These are phyloP conservation scores for Ameiurus melas DNA, from an alignment of 2,113 vertebrate genomes.

Conservation along the genomic window DNA sequence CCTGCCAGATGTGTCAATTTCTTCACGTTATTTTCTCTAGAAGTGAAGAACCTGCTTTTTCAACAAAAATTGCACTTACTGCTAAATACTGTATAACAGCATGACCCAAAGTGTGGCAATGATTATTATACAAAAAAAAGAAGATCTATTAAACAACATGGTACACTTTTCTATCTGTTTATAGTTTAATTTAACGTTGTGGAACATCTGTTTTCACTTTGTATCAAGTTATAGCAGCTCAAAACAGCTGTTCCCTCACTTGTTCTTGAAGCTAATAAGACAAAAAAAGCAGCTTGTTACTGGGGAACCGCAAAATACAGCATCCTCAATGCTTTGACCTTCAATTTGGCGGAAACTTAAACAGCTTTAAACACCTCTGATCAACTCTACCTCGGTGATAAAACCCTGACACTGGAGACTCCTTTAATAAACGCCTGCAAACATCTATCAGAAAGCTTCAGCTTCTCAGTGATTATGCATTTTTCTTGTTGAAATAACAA, in stretches of 20 bases:
- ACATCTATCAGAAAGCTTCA: background rate
- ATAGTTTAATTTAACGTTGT: background rate
- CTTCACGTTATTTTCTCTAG: background rate
- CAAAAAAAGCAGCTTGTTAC: background rate
- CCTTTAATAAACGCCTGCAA: background rate
- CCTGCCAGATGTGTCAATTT: background rate
- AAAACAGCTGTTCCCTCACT: background rate
- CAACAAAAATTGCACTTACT: background rate
- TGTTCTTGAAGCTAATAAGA: background rate
- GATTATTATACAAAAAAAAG: background rate
- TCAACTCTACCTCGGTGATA: background rate
- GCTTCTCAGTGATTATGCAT: background rate
- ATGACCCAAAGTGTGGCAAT: background rate
- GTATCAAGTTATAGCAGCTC: background rate
- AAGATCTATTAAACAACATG: background rate
- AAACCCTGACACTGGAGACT: background rate
- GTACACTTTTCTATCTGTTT: background rate
- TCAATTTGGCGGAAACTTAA: background rate
- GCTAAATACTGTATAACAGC: background rate
- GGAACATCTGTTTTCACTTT: background rate
- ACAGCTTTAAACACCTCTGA: background rate
- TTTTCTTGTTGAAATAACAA: background rate
- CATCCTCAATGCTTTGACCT: background rate
- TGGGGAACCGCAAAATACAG: background rate
- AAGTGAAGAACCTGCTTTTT: background rate